These are phyloP conservation scores for Himalopsyche japonica DNA, from an alignment of 2,888 invertebrate species.

Conservation along the genomic window DNA sequence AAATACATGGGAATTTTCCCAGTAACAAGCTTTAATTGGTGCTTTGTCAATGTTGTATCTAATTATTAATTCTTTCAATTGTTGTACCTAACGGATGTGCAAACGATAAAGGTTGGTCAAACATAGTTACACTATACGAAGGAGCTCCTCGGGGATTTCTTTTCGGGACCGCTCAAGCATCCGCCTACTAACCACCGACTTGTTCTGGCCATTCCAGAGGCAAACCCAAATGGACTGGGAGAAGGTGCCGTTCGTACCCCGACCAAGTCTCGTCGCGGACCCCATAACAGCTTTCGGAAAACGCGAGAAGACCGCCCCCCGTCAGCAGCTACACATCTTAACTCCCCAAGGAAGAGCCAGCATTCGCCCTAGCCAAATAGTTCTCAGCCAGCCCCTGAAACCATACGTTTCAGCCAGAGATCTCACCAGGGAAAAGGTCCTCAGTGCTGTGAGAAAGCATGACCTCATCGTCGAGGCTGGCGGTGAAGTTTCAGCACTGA, in stretches of 20 bases:
- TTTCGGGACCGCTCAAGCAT: not conserved
- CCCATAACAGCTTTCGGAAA: slow-evolving; percentile 84
- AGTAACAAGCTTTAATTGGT: no score
- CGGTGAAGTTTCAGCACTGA: slow-evolving; percentile 59
- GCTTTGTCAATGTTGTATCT: no score
- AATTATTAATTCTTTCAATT: no score
- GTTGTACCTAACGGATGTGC: no score
- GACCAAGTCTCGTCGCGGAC: slow-evolving; percentile 82
- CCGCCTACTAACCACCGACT: slow-evolving; percentile 50
- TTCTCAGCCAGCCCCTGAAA: slow-evolving; percentile 64
- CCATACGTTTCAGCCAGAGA: slow-evolving; percentile 72
- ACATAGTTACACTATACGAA: not conserved
- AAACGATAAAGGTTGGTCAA: no score
- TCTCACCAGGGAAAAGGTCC: slow-evolving; percentile 65
- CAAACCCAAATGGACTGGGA: slow-evolving; percentile 80
- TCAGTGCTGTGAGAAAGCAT: slow-evolving; percentile 62
- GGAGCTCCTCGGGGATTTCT: not conserved
- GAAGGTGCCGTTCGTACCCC: slow-evolving; percentile 84
- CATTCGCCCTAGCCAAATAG: slow-evolving; percentile 65
- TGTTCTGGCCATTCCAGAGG: slow-evolving; percentile 67
- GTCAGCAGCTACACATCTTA: slow-evolving; percentile 52
- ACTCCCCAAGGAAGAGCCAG: slow-evolving; percentile 64
- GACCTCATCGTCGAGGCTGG: slow-evolving; percentile 62
- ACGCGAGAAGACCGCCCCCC: slow-evolving; percentile 57
- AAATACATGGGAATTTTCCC: no score